Conservation (phyloP, 2,888 invertebrate species). For the Orthosia gothica region DNA sequence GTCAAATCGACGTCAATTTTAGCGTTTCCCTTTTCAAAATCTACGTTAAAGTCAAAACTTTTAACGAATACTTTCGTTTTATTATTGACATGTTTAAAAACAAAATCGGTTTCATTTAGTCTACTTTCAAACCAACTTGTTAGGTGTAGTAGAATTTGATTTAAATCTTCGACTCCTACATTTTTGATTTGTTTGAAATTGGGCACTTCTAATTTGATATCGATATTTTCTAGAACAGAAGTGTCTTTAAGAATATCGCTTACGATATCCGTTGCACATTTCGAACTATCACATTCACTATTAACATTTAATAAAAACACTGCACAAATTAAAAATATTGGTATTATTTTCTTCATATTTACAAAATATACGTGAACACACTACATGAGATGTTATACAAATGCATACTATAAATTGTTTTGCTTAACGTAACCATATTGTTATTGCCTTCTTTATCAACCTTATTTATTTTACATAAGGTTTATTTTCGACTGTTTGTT, state of each 20-base stretch:
- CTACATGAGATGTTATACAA: conserved; percentile 77
- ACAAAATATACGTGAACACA: conserved; percentile 78
- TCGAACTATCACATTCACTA: conserved; percentile 78
- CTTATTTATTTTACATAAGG: conserved; percentile 35
- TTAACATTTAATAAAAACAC: conserved; percentile 68
- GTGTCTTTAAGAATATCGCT: conserved; percentile 71
- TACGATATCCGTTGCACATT: conserved; percentile 76
- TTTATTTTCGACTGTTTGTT: conserved; percentile 47
- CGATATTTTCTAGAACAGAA: conserved; percentile 60
- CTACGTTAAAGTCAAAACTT: conserved; percentile 73
- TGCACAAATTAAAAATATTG: conserved; percentile 60
- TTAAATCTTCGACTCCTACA: conserved; percentile 65
- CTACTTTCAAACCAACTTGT: conserved; percentile 75
- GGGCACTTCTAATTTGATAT: conserved; percentile 62
- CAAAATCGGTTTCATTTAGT: conserved; percentile 66
- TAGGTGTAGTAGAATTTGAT: conserved; percentile 73
- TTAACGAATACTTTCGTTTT: conserved; percentile 79
- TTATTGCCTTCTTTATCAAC: conserved; percentile 5
- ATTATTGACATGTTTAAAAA: conserved; percentile 69
- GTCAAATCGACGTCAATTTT: conserved; percentile 56
- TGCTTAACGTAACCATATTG: conserved; percentile 46
- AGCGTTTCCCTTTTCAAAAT: conserved; percentile 59
- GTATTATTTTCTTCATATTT: conserved; percentile 73
- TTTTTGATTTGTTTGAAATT: conserved; percentile 69
- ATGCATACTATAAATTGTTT: conserved; percentile 74